A percentile compares a stretch with the other conserved stretches of the same genome.
These are phyloP conservation scores for Carassius carassius DNA, from an alignment of 2,113 vertebrate species.

Conservation along the genomic window DNA sequence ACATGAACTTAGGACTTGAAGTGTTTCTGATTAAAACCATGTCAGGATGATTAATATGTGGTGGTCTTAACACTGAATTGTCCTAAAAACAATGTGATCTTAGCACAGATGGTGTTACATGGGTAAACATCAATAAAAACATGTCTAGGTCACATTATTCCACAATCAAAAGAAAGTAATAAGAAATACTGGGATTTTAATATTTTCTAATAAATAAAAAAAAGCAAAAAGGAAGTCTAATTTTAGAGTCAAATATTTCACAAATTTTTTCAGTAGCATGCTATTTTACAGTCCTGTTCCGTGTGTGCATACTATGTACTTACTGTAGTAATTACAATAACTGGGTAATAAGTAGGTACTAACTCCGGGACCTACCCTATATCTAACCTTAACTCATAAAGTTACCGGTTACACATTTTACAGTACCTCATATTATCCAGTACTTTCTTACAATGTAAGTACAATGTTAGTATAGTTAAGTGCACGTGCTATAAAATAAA, in stretches of 20 bases:
- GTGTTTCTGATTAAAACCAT: background rate
- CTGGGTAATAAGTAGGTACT: too few species aligned
- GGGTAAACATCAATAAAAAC: background rate
- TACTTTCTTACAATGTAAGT: background rate
- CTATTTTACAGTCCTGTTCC: too few species aligned
- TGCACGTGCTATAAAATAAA: too few species aligned
- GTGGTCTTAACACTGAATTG: background rate
- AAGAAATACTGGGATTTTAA: background rate
- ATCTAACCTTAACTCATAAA: background rate
- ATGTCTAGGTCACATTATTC: background rate
- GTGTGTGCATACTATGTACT: too few species aligned
- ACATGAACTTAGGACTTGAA: background rate
- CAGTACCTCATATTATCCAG: too few species aligned
- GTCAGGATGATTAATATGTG: slow-evolving; percentile 7
- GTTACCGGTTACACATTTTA: too few species aligned
- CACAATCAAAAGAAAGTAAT: background rate
- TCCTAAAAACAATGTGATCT: background rate
- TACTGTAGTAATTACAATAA: too few species aligned
- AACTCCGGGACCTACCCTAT: background rate
- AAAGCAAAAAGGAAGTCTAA: too few species aligned
- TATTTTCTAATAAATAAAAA: background rate
- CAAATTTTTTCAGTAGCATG: too few species aligned
- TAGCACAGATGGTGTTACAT: background rate
- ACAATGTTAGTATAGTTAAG: background rate
- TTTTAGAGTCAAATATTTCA: too few species aligned